Conservation (phyloP, 1,140 invertebrate genomes). For the Epicauta chinensis region DNA sequence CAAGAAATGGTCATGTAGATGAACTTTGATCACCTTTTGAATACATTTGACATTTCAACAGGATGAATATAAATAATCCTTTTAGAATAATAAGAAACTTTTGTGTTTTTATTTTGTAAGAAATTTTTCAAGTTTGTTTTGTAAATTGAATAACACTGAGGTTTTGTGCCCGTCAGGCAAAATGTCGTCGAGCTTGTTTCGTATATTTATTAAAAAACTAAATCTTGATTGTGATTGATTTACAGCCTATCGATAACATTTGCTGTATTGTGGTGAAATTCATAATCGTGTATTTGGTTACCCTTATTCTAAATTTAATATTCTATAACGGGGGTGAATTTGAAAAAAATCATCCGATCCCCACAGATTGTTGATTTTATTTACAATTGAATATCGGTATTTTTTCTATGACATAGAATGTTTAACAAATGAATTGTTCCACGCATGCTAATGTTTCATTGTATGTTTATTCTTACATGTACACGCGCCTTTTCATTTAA, state of each 20-base stretch:
- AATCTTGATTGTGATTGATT: slow-evolving; percentile 26
- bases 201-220: slow-evolving; percentile 28
- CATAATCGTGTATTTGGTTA: slow-evolving; percentile 29
- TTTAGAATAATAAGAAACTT: no score
- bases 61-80: no score
- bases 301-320: slow-evolving; percentile 29
- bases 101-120: no score
- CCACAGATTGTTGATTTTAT: no score
- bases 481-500: slow-evolving; percentile 19
- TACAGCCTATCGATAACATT: slow-evolving; percentile 26
- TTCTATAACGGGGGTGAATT: slow-evolving; percentile 19
- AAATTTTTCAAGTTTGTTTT: no score
- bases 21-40: no score
- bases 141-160: no score
- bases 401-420: no score
- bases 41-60: no score
- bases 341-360: slow-evolving; percentile 23
- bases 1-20: no score
- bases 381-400: no score
- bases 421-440: neutral
- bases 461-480: slow-evolving; percentile 20
- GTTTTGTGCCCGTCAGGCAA: no score
- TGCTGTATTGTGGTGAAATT: slow-evolving; percentile 22
- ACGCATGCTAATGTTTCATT: slow-evolving; percentile 20
- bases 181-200: slow-evolving; percentile 12